Evolutionary conservation across 2,888 invertebrate species (phyloP), one percentile per base, ranked within the genome.

Genomic region (Patella caerulea): DNA sequence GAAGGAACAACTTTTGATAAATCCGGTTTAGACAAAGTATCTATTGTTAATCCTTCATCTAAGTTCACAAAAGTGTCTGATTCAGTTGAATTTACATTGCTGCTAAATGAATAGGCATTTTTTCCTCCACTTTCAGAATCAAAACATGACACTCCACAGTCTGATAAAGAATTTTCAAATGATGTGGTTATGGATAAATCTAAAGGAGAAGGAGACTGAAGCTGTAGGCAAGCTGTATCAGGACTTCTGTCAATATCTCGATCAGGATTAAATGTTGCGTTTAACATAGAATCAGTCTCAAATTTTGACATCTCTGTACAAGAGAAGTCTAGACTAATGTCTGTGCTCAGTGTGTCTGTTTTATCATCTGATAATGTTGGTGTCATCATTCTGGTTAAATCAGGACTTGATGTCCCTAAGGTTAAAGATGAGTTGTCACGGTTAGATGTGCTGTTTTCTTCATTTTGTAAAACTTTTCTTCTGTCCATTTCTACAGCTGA

Each of bases 351-450:
- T 15, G 69, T 55, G 5, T 75, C 75, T 55, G 69, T 54, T 55
- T 75, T 75, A 29, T 75, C 75, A 45, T 75, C 75, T 55, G 75
- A 75, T 19, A 75, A 55, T n/a, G 75, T 71, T 12, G 75, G 75
- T 29, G 70, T 75, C n/a, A 75, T 70, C 71, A 75, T 70, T 34
- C 75, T 52, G 24, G 75, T 71, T 29, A 75, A 70, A 15, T 75
- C 75, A n/a, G 75, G 65, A 65, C 65, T 65, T 12, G 65, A 19
- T 14, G 65, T 65, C 24, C 65, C 65, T 45, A 45, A 45, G 45
- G 1, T 45, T 45, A 45, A 45, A 45, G 45, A 45, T 45, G 45
- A 45, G 45, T 7, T 45, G 45, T 45, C 45, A 45, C 45, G 45
- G 45, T 45, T 45, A 7, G 45, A 45, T 45, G 45, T 45, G 45